A percentile compares a stretch with the other conserved stretches of the same genome.
Conservation (phyloP, 1,140 invertebrate genomes). For the Catajapyx aquilonaris region DNA sequence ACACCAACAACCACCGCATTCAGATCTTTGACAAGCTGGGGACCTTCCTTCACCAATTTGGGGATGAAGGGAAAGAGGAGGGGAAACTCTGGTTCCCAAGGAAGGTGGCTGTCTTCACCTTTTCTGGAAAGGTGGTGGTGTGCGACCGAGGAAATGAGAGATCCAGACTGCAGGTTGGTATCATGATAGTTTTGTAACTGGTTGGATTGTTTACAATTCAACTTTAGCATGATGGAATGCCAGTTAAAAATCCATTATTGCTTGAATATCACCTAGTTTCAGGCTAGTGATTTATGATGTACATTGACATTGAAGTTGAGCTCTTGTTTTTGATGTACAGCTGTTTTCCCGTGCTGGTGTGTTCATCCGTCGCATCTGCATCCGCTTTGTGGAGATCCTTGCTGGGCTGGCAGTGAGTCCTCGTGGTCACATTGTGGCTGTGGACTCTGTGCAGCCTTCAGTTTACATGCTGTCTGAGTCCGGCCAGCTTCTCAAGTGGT, state of each 20-base stretch:
- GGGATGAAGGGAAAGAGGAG: slow-evolving; percentile 75
- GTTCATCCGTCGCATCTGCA: slow-evolving; percentile 5
- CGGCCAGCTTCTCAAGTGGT: slow-evolving; percentile 79
- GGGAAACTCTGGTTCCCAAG: slow-evolving; percentile 91
- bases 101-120: slow-evolving; percentile 80
- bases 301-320: too few relatives aligned
- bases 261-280: background rate
- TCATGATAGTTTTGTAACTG: too few relatives aligned
- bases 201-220: slow-evolving; percentile 27
- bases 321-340: too few relatives aligned
- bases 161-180: slow-evolving; percentile 92
- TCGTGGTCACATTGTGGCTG: slow-evolving; percentile 80
- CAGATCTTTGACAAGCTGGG: slow-evolving; percentile 83
- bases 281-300: background rate
- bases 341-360: background rate
- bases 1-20: slow-evolving; percentile 90
- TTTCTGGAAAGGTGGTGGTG: slow-evolving; percentile 75
- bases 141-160: slow-evolving; percentile 91
- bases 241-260: too few relatives aligned
- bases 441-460: slow-evolving; percentile 91
- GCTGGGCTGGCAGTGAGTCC: slow-evolving; percentile 78
- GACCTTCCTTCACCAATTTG: slow-evolving; percentile 72
- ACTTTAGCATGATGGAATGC: background rate
- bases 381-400: slow-evolving; percentile 88
- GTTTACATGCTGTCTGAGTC: slow-evolving; percentile 83